Base-by-base conservation (phyloP, 2,797 vertebrate species). In the Champsocephalus gunnari region DNA sequence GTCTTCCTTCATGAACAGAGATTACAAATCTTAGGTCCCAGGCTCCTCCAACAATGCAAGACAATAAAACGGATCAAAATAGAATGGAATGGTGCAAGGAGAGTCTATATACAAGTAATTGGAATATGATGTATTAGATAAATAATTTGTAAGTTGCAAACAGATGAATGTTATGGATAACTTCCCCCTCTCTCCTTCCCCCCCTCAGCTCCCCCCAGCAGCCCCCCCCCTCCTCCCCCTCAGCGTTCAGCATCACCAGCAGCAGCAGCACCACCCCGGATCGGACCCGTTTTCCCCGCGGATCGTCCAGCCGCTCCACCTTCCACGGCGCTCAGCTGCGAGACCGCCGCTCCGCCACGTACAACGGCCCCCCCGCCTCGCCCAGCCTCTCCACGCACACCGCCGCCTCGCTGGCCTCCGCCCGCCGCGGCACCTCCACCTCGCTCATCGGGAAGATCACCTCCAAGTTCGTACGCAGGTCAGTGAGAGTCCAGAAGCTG, bases 401-500 rank as follows among this genome's bases (percentile, higher is more conserved):
- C 0, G 94, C 95, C 0, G 92, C 96, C 0, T 50, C 73, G 0
- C 93, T 97, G 28, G 92, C 95, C 0, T 94, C 96, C 3, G 92
- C 94, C 41, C 90, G 95, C 51, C 93, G 96, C 28, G 97, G 97
- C 6, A 97, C 97, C 0, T 97, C 97, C 28, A 96, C 96, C 0
- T 96, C 97, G 50, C 94, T 98, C 83, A 98, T 98, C 67, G 95
- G 97, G 93, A 98, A 98, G 88, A 94, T 98, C 89, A 97, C 97
- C 45, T 98, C 96, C 92, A 97, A 97, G 90, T 98, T 98, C n/a
- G 96, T 89, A 0, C 97, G 97, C 92, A 98, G 97, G 97, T 98
- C 90, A 93, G 96, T 53, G 12, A 66, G 9, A 77, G 53, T n/a
- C 51, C 1, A 32, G 54, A 38, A 9, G 34, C 8, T 38, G 34